Base-by-base conservation (phyloP, 1,140 invertebrate genomes). In the Drosophila repletoides region DNA sequence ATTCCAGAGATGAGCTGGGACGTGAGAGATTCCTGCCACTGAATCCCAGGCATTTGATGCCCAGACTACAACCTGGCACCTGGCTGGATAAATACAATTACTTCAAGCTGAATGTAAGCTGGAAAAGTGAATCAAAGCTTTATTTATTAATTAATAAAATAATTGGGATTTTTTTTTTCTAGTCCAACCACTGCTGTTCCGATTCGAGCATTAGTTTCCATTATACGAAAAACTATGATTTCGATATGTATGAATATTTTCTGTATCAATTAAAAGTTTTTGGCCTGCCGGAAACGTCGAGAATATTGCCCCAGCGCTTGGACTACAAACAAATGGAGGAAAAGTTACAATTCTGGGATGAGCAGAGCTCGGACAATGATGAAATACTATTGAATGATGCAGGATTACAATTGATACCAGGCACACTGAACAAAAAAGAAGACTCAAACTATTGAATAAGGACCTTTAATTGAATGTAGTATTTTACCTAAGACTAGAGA, bases 151-250 rank as follows among this genome's bases (percentile, higher is more conserved):
- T n/a, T n/a, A n/a, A n/a, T n/a, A n/a, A n/a, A 15, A 2, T 4
- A 2, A 45, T 38, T 19, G 17, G 0, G 9, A 29, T 60, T 19
- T 10, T 51, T 15, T 5, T 5, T 64, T 17, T 31, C 91, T 92
- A 96, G 93, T 95, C 95, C 3, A 92, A 95, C 67, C 93, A 95
- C 58, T 97, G 96, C 88, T 98, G 96, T 86, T 96, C 95, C 45
- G 96, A 97, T 80, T 95, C 94, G 64, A 95, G 95, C 2, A 94
- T 98, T 40, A 96, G 95, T 9, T 98, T 98, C 90, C 96, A 98
- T 90, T 97, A 97, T 72, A 94, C 97, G 14, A 92, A 93, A 29
- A 95, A 95, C 2, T 94, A 95, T 67, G 93, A 94, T 91, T 96
- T 97, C 93, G 97, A 98, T 89, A 94, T 97, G 2, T 89, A 97